Evolutionary conservation across 2,113 vertebrate genomes (phyloP).

Genomic region (Sphyrna mokarran): DNA sequence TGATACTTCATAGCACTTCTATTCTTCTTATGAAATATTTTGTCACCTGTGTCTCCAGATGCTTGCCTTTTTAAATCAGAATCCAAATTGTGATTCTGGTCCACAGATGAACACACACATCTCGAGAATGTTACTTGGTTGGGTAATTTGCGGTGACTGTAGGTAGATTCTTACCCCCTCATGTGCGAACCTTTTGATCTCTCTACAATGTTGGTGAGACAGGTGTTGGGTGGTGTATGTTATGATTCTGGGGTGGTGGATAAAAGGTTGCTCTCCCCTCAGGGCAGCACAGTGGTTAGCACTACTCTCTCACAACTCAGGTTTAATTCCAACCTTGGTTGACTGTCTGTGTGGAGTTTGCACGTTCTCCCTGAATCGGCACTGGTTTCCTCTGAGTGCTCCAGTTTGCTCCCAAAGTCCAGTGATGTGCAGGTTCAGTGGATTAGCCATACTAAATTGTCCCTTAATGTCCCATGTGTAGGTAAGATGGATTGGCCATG

Average conservation of each 20-base stretch:
- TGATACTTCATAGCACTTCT: not conserved
- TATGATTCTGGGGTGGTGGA: not conserved
- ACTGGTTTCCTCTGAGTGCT: too few species aligned
- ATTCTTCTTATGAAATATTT: not conserved
- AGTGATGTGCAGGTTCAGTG: too few species aligned
- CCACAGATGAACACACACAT: not conserved
- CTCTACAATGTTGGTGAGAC: not conserved
- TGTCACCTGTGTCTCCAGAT: not conserved
- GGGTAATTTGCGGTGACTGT: not conserved
- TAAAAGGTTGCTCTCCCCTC: not conserved
- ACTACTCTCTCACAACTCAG: too few species aligned
- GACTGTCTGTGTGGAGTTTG: too few species aligned
- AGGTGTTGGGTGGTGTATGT: not conserved
- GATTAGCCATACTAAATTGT: too few species aligned
- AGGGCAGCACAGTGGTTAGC: not conserved
- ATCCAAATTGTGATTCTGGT: not conserved
- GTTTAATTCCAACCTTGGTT: too few species aligned
- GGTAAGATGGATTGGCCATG: too few species aligned
- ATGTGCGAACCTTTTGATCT: too few species aligned
- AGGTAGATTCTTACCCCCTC: not conserved
- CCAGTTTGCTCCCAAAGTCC: too few species aligned
- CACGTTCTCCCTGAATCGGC: too few species aligned
- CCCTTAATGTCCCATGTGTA: too few species aligned
- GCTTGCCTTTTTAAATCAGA: not conserved
- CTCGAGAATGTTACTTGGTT: not conserved